Evolutionary conservation across 2,113 vertebrate genomes (phyloP).

Genomic region (Ancistrus triradiatus): DNA sequence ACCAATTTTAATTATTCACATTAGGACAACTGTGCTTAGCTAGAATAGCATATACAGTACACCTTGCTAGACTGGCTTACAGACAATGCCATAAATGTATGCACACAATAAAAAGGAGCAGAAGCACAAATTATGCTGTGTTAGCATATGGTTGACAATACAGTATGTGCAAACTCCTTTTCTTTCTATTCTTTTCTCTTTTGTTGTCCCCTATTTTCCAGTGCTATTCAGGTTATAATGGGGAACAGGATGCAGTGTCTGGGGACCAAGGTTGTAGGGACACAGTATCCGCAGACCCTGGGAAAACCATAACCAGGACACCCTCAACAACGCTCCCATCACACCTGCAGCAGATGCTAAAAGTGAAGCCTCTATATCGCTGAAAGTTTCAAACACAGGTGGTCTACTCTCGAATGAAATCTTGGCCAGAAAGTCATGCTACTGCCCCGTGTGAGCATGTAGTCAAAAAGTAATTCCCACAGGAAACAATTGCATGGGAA

Average conservation of each 20-base stretch:
- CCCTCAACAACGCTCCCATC: constrained; percentile 62
- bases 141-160: constrained; percentile 54
- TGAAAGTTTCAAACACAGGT: constrained; percentile 42
- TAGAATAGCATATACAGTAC: too few relatives aligned
- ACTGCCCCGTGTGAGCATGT: constrained; percentile 40
- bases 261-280: constrained; percentile 65
- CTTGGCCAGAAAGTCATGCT: constrained; percentile 59
- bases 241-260: constrained; percentile 73
- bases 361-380: constrained; percentile 8
- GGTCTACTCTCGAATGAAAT: constrained; percentile 21
- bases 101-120: constrained; percentile 46
- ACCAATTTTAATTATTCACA: background rate
- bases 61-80: background rate
- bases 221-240: constrained; percentile 74
- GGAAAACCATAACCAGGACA: constrained; percentile 67
- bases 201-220: constrained; percentile 57
- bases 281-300: constrained; percentile 69
- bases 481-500: constrained; percentile 72
- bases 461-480: constrained; percentile 64
- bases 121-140: constrained; percentile 49
- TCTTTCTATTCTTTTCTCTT: constrained; percentile 23
- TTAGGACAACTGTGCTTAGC: background rate
- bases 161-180: constrained; percentile 29
- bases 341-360: constrained; percentile 65
- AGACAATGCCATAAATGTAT: constrained; percentile 1